A percentile compares a stretch with the other conserved stretches of the same genome.
Conservation (phyloP, 2,797 vertebrate species). For the Rhinoraja longicauda region DNA sequence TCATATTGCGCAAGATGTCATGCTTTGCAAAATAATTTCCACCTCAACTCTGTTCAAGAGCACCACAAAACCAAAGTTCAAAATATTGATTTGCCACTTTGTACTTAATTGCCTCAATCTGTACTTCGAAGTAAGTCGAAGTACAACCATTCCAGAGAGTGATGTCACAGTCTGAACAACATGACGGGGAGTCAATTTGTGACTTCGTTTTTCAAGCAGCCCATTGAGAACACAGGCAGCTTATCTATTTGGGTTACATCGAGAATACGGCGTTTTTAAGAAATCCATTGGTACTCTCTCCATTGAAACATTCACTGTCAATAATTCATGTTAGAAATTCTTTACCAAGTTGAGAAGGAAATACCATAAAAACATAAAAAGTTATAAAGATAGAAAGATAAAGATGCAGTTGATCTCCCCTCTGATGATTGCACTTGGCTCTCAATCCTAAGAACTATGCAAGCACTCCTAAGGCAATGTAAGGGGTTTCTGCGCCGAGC, state of each 20-base stretch:
- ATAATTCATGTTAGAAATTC: neutral
- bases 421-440: neutral
- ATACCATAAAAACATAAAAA: neutral
- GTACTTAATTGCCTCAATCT: constrained; percentile 21
- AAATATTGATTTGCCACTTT: neutral
- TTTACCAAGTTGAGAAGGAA: neutral
- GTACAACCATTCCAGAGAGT: neutral
- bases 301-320: neutral
- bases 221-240: neutral
- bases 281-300: neutral
- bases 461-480: neutral
- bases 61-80: neutral
- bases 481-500: too few relatives aligned
- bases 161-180: neutral
- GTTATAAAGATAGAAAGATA: neutral
- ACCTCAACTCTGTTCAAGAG: neutral
- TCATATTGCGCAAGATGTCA: too few relatives aligned
- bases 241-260: neutral
- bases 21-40: too few relatives aligned
- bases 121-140: too few relatives aligned
- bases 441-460: neutral
- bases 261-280: neutral
- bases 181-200: neutral
- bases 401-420: too few relatives aligned
- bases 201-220: constrained; percentile 10